Evolutionary conservation across 2,888 invertebrate genomes (phyloP).

Genomic region (Helobdella robusta): DNA sequence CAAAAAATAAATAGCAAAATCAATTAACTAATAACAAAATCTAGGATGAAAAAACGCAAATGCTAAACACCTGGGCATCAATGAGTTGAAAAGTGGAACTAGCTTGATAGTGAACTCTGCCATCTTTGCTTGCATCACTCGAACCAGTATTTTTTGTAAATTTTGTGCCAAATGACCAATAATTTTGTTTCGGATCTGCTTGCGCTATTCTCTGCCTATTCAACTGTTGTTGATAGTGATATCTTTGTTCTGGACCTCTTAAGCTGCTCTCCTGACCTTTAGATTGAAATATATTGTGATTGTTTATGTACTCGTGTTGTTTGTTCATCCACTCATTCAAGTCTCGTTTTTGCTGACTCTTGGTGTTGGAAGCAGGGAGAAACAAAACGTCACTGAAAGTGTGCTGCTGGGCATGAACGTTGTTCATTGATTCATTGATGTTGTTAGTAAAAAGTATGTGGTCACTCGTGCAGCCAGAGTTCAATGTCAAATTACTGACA

Average conservation of each 20-base stretch:
- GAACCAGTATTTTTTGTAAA: constrained; percentile 35
- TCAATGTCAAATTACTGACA: constrained; percentile 8
- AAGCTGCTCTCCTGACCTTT: background rate
- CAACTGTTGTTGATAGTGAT: background rate
- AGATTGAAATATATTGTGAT: background rate
- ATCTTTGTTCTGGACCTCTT: too few relatives aligned
- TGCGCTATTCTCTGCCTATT: background rate
- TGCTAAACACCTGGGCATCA: constrained; percentile 68
- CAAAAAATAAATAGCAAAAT: background rate
- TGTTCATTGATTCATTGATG: background rate
- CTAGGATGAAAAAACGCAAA: background rate
- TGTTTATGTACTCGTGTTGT: constrained; percentile 56
- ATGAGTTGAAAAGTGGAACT: constrained; percentile 55
- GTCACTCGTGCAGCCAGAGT: constrained; percentile 9
- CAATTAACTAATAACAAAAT: background rate
- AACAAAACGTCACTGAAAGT: background rate
- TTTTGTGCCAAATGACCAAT: background rate
- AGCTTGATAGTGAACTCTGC: constrained; percentile 41
- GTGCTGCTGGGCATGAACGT: background rate
- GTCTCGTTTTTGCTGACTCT: constrained; percentile 60
- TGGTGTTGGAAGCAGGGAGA: constrained; percentile 1
- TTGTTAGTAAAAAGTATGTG: background rate
- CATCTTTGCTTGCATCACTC: constrained; percentile 45
- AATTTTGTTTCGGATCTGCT: background rate
- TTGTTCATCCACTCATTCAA: constrained; percentile 88